These are phyloP conservation scores for Echinops telfairi DNA, from an alignment of 2,113 vertebrate species.

Conservation along the genomic window DNA sequence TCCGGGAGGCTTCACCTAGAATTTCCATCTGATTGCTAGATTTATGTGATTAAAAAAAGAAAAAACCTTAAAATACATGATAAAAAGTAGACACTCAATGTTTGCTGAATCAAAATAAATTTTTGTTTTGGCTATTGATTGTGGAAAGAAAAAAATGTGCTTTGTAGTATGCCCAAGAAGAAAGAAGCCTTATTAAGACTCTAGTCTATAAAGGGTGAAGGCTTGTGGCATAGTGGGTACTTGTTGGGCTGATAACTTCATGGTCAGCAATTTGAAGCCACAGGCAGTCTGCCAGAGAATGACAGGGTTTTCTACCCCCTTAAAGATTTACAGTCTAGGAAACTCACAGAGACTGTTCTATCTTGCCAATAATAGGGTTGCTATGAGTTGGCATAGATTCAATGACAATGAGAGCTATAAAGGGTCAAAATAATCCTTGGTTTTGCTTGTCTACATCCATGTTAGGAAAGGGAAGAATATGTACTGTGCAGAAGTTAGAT, in stretches of 20 bases:
- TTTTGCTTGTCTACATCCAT: too few species aligned
- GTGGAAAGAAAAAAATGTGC: neutral
- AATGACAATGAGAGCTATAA: too few species aligned
- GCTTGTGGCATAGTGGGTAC: too few species aligned
- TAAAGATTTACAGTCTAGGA: too few species aligned
- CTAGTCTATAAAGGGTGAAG: neutral
- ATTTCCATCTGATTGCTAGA: conserved; percentile 71
- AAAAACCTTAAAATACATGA: conserved; percentile 51
- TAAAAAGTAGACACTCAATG: conserved; percentile 58
- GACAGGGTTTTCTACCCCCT: too few species aligned
- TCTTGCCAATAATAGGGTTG: too few species aligned
- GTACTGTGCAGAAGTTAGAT: neutral
- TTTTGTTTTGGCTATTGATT: conserved; percentile 4
- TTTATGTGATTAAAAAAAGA: conserved; percentile 58
- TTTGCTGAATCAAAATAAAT: conserved; percentile 34
- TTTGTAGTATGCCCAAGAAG: neutral
- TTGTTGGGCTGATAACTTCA: too few species aligned
- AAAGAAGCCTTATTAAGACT: neutral
- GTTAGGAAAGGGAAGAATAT: neutral
- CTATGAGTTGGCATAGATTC: too few species aligned
- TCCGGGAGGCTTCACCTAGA: conserved; percentile 52
- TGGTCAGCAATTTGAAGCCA: too few species aligned
- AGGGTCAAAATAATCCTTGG: too few species aligned
- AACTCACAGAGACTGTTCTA: too few species aligned
- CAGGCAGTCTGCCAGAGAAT: too few species aligned